Percentiles rank a stretch among this genome's conserved stretches.
Conservation (phyloP, 1,140 invertebrate genomes). For the Drosophila ficusphila region DNA sequence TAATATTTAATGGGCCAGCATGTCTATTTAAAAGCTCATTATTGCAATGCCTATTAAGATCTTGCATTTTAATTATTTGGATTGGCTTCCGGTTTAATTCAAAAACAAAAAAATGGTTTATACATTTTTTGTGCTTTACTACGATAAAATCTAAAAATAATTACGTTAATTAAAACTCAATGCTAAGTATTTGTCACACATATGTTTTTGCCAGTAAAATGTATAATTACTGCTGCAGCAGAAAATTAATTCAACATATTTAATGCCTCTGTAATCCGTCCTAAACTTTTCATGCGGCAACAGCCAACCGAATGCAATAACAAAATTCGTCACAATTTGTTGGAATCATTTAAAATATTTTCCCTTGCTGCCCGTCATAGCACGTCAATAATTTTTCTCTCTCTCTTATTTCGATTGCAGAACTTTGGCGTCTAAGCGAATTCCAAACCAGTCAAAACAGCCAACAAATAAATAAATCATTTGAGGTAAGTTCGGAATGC, state of each 20-base stretch:
- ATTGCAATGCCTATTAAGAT: too few species aligned
- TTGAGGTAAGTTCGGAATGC: constrained; percentile 33
- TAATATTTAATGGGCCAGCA: too few species aligned
- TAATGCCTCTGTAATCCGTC: not conserved
- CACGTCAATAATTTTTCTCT: not conserved
- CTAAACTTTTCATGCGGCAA: not conserved
- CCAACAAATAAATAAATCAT: constrained; percentile 33
- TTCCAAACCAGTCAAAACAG: constrained; percentile 8
- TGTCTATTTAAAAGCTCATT: too few species aligned
- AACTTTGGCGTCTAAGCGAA: constrained; percentile 23
- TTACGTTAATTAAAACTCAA: not conserved
- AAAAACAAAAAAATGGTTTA: not conserved
- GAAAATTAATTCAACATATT: not conserved
- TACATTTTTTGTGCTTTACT: not conserved
- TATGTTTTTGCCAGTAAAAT: too few species aligned
- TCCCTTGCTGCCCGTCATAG: too few species aligned
- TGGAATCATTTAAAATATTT: not conserved
- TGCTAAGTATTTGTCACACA: not conserved
- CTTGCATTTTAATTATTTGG: not conserved
- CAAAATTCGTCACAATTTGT: not conserved
- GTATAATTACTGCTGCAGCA: too few species aligned
- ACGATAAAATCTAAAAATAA: not conserved
- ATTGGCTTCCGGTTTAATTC: not conserved
- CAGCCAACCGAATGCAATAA: not conserved
- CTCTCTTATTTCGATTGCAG: constrained; percentile 17